phyloP scores from a whole-genome alignment of 2,797 vertebrate species.

The Bradypodion pumilum region DNA sequence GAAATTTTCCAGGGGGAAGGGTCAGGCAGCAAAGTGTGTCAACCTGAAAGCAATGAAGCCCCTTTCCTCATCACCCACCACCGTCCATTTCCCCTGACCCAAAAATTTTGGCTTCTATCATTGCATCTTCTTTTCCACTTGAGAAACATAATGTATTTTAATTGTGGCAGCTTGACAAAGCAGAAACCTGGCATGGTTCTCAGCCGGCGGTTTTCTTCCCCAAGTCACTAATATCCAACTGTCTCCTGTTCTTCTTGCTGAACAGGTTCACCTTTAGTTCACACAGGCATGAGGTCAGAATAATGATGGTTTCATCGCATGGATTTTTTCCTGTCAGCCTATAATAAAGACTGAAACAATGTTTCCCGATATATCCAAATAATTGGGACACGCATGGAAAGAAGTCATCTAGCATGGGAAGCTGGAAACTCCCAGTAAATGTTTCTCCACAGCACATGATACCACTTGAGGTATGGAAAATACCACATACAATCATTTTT shows the following conservation, averaged over 20 bases:
- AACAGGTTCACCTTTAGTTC: conserved; percentile 57
- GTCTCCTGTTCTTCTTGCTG: conserved; percentile 31
- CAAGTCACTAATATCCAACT: conserved; percentile 15
- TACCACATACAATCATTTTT: background rate
- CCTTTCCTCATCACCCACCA: no score
- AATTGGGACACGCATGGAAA: background rate
- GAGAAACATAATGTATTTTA: background rate
- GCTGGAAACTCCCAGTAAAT: background rate
- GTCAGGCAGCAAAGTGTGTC: background rate
- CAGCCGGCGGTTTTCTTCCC: conserved; percentile 48
- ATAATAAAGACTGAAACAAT: background rate
- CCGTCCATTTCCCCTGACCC: no score
- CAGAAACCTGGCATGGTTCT: conserved; percentile 42
- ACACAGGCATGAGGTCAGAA: conserved; percentile 50
- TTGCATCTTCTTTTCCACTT: background rate
- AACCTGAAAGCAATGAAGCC: background rate
- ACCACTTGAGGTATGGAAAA: background rate
- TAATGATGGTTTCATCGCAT: conserved; percentile 10
- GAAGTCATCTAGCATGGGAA: background rate
- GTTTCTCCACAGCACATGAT: background rate
- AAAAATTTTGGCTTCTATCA: background rate
- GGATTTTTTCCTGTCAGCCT: conserved; percentile 20
- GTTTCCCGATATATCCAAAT: background rate
- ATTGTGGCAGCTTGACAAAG: conserved; percentile 31
- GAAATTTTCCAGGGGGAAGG: background rate